Evolutionary conservation across 2,797 vertebrate species (phyloP), one percentile per base, ranked within the genome.

Genomic region (Philypnodon macrostomus): DNA sequence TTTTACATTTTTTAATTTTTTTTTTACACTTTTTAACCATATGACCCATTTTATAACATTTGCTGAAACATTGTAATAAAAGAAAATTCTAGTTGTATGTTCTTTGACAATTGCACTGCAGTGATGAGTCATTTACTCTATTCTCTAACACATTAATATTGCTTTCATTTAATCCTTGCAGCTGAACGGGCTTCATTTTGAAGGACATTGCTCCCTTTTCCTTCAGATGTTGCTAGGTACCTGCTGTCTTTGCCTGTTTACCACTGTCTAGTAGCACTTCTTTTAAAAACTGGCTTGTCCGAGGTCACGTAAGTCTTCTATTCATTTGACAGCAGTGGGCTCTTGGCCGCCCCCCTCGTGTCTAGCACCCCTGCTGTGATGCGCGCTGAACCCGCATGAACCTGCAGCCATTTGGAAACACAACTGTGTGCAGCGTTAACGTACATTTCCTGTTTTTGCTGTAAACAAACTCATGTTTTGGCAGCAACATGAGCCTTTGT

Each of bases 341-440:
- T 54, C 38, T 29, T 64, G 51, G 50, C 55, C 56, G 32, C 66
- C 58, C 75, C 68, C 10, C 57, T 59, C 39, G 52, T 74, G 70
- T 80, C 71, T 76, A 39, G 68, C 73, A 70, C 67, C 68, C 79
- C 81, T 73, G 78, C 80, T 78, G 73, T 32, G 72, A 55, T 72
- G 67, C 24, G 59, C 10, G 4, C 55, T 72, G 71, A 70, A 80
- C 73, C 46, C 66, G 15, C 3, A 63, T 79, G 57, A 83, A 72
- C 73, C 67, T 41, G 58, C 24, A 0, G 52, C 55, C 40, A 44
- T 59, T 52, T 23, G 27, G 41, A 36, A 69, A 9, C 63, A 66
- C 45, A 71, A 34, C 47, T 2, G 2, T 29, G 27, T 29, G 27
- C 27, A 29, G 27, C 9, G 27, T 29, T 29, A 46, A 60, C 37